Percentiles rank a stretch among this genome's conserved stretches.
Evolutionary conservation across 2,888 invertebrate genomes (phyloP).

Genomic region (Orgyia antiqua): DNA sequence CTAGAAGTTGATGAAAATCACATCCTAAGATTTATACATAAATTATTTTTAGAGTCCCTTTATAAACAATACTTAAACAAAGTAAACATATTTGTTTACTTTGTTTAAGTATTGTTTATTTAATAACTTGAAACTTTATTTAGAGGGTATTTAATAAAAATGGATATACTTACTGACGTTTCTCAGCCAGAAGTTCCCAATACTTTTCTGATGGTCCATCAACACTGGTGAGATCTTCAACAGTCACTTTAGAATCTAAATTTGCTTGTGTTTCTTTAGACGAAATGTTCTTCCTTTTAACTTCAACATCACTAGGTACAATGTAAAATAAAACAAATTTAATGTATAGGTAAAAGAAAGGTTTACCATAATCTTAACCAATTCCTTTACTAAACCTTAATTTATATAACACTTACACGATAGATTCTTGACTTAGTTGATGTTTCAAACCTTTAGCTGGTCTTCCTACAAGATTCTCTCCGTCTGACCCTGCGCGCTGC

Average conservation of each 20-base stretch:
- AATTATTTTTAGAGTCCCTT: too few relatives aligned
- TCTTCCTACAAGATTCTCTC: constrained; percentile 87
- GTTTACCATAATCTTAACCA: background rate
- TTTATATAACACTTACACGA: constrained; percentile 60
- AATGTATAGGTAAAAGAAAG: too few relatives aligned
- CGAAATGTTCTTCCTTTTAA: constrained; percentile 67
- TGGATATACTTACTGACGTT: constrained; percentile 79
- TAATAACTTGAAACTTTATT: too few relatives aligned
- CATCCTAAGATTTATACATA: too few relatives aligned
- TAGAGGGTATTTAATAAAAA: too few relatives aligned
- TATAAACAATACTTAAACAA: too few relatives aligned
- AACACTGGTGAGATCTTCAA: constrained; percentile 83
- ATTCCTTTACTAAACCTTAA: too few relatives aligned
- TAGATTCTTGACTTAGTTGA: constrained; percentile 67
- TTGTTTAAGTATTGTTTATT: too few relatives aligned
- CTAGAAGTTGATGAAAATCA: too few relatives aligned
- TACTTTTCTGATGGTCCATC: constrained; percentile 84
- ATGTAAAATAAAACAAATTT: background rate
- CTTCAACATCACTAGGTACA: constrained; percentile 56
- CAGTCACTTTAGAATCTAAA: constrained; percentile 75
- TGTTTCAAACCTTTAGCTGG: constrained; percentile 69
- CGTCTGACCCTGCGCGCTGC: constrained; percentile 84
- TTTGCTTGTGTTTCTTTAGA: constrained; percentile 81
- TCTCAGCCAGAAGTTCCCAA: constrained; percentile 87
- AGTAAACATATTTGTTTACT: too few relatives aligned